Evolutionary conservation across 1,140 invertebrate species (phyloP).

Genomic region (Lordiphosa clarofinis): DNA sequence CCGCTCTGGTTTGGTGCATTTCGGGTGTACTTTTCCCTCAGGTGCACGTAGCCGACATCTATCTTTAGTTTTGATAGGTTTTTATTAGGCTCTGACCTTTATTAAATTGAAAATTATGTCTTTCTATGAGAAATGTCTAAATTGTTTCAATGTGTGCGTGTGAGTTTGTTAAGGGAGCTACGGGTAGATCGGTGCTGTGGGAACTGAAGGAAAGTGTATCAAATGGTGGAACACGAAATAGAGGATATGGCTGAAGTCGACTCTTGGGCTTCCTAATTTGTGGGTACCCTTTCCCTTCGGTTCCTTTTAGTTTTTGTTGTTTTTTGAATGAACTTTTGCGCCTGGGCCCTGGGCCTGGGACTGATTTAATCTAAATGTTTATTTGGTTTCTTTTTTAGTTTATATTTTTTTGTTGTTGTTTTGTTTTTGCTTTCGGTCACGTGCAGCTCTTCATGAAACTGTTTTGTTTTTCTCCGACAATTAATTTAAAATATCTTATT

Average conservation of each 20-base stretch:
- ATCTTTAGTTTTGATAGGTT: slow-evolving; percentile 71
- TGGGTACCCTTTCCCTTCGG: not conserved
- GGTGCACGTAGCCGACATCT: slow-evolving; percentile 66
- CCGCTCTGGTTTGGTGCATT: not conserved
- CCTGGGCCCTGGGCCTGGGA: slow-evolving; percentile 22
- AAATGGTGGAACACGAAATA: no score
- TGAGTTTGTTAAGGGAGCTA: not conserved
- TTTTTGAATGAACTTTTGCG: slow-evolving; percentile 63
- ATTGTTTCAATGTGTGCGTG: slow-evolving; percentile 14
- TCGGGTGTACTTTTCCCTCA: slow-evolving; percentile 37
- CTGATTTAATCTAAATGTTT: slow-evolving; percentile 71
- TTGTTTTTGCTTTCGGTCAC: slow-evolving; percentile 37
- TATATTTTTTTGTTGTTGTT: slow-evolving; percentile 4
- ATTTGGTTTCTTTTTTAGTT: slow-evolving; percentile 39
- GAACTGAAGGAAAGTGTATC: no score
- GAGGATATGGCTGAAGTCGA: no score
- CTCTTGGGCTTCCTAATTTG: no score
- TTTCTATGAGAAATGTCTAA: slow-evolving; percentile 75
- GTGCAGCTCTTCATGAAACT: slow-evolving; percentile 56
- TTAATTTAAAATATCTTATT: slow-evolving; percentile 76
- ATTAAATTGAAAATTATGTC: slow-evolving; percentile 77
- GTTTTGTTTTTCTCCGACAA: slow-evolving; percentile 45
- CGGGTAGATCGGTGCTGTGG: no score
- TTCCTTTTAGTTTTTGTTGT: slow-evolving; percentile 20
- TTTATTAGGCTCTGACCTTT: slow-evolving; percentile 66